Evolutionary conservation across 2,888 invertebrate genomes (phyloP).

Genomic region (Hirtodrosophila confusa): DNA sequence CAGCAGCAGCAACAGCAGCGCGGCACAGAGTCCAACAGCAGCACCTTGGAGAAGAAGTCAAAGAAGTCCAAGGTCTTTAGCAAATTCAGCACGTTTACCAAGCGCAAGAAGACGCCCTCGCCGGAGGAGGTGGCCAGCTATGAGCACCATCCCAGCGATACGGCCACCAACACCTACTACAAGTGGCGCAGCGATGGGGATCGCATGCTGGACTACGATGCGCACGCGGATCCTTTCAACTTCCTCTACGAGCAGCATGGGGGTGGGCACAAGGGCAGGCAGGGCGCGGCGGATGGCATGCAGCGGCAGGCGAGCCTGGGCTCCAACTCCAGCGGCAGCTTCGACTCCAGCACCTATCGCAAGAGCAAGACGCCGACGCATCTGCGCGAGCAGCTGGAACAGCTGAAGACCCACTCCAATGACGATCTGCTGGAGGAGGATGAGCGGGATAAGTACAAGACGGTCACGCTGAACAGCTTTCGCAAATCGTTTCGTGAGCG

Average conservation of each 20-base stretch:
- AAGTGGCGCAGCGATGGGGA: constrained; percentile 82
- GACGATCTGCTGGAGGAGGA: constrained; percentile 62
- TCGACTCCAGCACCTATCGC: constrained; percentile 81
- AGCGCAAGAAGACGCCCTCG: constrained; percentile 79
- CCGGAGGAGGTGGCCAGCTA: constrained; percentile 62
- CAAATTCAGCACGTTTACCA: constrained; percentile 83
- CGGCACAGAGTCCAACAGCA: constrained; percentile 68
- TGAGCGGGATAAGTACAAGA: constrained; percentile 81
- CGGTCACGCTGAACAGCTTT: constrained; percentile 82
- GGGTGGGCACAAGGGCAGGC: constrained; percentile 61
- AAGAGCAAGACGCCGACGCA: constrained; percentile 79
- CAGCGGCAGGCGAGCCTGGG: constrained; percentile 53
- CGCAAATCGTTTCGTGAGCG: constrained; percentile 83
- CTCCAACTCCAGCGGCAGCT: constrained; percentile 60
- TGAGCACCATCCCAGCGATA: constrained; percentile 82
- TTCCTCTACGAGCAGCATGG: constrained; percentile 81
- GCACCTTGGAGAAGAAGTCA: constrained; percentile 78
- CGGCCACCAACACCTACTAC: constrained; percentile 81
- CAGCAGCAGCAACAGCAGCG: constrained; percentile 16
- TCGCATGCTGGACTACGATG: constrained; percentile 77
- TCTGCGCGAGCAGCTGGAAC: constrained; percentile 79
- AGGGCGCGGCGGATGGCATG: constrained; percentile 14
- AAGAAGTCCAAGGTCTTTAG: constrained; percentile 81
- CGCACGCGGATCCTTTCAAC: constrained; percentile 82
- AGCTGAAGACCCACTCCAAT: constrained; percentile 73